Conservation (phyloP, 2,113 vertebrate species). For the Cyprichromis sp. region DNA sequence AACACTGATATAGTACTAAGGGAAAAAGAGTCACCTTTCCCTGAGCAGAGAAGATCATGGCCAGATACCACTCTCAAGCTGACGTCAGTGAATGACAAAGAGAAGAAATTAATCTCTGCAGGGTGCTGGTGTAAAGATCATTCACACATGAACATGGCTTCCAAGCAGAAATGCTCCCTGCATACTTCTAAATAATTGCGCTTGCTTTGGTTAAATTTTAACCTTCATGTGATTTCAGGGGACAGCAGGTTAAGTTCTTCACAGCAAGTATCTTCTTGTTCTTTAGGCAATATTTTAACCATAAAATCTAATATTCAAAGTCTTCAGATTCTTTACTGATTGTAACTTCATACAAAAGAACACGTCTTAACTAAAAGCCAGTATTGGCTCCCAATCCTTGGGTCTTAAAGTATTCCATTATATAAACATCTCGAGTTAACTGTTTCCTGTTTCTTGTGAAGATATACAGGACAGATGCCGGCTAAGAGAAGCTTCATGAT, state of each 20-base stretch:
- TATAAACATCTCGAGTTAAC: conserved; percentile 27
- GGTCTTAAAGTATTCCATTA: conserved; percentile 9
- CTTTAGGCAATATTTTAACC: neutral
- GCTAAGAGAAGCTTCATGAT: conserved; percentile 36
- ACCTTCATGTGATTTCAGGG: neutral
- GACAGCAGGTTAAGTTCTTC: neutral
- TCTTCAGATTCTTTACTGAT: neutral
- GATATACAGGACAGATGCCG: conserved; percentile 9
- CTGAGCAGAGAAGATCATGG: neutral
- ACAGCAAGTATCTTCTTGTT: neutral
- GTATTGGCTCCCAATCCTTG: neutral
- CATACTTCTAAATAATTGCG: neutral
- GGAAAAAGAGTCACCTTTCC: neutral
- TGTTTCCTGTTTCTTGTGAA: conserved; percentile 18
- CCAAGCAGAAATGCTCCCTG: accelerated
- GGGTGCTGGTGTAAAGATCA: neutral
- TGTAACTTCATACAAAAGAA: neutral
- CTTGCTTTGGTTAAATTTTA: neutral
- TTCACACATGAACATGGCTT: neutral
- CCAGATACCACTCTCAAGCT: neutral
- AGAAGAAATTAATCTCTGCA: neutral
- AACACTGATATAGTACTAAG: neutral
- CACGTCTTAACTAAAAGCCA: neutral
- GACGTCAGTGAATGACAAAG: neutral
- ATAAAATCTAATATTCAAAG: neutral